A percentile compares a stretch with the other conserved stretches of the same genome.
phyloP scores from a whole-genome alignment of 2,888 invertebrate species.

The Atrina japonica region DNA sequence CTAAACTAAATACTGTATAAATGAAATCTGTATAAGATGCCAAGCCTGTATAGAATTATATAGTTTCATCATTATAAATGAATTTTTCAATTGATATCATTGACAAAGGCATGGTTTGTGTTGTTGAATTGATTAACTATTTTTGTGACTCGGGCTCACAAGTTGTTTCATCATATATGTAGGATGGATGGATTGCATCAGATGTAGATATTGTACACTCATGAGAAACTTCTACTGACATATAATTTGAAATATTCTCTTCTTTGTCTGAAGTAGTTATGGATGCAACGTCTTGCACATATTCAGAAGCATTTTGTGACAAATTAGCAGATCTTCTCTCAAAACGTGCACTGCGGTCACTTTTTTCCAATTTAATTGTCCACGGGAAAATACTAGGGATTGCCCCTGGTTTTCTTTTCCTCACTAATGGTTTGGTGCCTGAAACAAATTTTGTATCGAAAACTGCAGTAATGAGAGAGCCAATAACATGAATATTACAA shows the following conservation, averaged over 20 bases:
- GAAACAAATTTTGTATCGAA: no score
- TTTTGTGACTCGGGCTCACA: no score
- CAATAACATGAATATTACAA: no score
- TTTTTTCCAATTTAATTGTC: neutral
- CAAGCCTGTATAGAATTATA: constrained; percentile 30
- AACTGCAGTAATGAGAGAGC: no score
- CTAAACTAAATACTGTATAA: constrained; percentile 22
- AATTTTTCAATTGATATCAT: constrained; percentile 8
- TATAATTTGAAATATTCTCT: neutral
- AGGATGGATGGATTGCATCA: no score
- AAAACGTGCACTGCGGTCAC: neutral
- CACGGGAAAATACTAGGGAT: neutral
- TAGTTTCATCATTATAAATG: constrained; percentile 9
- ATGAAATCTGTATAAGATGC: constrained; percentile 17
- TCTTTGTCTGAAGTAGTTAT: neutral
- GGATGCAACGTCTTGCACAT: neutral
- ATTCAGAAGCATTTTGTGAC: neutral
- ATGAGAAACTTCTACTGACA: neutral
- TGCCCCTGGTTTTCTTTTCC: neutral
- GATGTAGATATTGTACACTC: no score
- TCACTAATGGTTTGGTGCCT: neutral
- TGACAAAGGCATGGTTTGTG: constrained; percentile 1
- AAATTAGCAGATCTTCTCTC: no score
- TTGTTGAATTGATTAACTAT: neutral
- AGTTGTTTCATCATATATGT: no score